Conservation (phyloP, 1,140 invertebrate species). For the Palaemon carinicauda region DNA sequence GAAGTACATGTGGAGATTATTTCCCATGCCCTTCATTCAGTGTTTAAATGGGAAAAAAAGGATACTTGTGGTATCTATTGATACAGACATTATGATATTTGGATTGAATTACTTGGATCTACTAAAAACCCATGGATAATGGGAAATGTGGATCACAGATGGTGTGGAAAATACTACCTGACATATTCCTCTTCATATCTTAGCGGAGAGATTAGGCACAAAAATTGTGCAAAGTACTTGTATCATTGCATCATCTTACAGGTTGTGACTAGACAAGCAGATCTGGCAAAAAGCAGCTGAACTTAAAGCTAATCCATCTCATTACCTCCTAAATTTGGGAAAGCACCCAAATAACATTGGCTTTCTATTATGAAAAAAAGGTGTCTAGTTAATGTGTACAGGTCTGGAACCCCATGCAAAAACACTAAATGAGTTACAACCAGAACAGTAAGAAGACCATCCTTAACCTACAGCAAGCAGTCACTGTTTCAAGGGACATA, state of each 20-base stretch:
- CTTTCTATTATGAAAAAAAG: background rate
- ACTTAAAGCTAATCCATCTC: background rate
- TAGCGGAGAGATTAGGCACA: background rate
- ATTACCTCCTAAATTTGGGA: background rate
- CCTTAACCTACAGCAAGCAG: too few species aligned
- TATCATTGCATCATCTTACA: background rate
- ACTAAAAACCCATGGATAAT: background rate
- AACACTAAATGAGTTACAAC: too few species aligned
- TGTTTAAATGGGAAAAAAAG: background rate
- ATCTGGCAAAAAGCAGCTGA: background rate
- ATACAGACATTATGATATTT: background rate
- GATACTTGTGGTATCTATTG: background rate
- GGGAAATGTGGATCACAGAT: background rate
- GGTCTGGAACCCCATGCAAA: too few species aligned
- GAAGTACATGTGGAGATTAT: background rate
- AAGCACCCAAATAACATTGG: background rate
- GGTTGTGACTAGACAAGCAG: background rate
- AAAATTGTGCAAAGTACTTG: background rate
- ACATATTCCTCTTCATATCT: slow-evolving; percentile 3
- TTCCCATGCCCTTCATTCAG: background rate
- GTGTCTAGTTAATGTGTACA: background rate
- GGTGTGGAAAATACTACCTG: background rate
- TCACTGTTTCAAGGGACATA: too few species aligned
- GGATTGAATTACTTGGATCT: background rate
- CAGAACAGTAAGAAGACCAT: too few species aligned